A percentile compares a stretch with the other conserved stretches of the same genome.
Conservation (phyloP, 2,797 vertebrate species). For the Acrossocheilus fasciatus region DNA sequence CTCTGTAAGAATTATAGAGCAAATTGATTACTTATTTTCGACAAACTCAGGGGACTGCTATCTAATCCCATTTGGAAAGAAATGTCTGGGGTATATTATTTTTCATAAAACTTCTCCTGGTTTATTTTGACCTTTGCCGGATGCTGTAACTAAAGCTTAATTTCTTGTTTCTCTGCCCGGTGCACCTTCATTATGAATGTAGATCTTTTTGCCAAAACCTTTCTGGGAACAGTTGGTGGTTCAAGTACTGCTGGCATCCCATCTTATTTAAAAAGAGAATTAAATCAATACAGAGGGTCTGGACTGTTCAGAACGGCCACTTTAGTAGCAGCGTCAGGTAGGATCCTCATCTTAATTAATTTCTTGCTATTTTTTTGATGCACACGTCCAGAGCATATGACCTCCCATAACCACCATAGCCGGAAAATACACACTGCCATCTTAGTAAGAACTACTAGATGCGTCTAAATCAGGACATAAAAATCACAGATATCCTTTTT, state of each 20-base stretch:
- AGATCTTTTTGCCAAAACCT: conserved; percentile 37
- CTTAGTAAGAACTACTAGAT: not conserved
- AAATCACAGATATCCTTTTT: not conserved
- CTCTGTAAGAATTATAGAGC: not conserved
- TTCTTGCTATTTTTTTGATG: not conserved
- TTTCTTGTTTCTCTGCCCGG: not conserved
- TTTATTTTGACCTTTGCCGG: not conserved
- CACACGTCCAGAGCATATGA: not conserved
- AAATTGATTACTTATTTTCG: not conserved
- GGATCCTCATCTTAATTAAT: not conserved
- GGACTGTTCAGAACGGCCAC: not conserved
- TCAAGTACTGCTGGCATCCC: conserved; percentile 8
- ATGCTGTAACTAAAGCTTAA: not conserved
- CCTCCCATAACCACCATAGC: not conserved
- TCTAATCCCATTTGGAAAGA: not conserved
- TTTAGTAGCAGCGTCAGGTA: conserved; percentile 11
- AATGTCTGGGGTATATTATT: not conserved
- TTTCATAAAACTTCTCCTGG: not conserved
- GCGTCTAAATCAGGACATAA: not conserved
- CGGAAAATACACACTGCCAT: not conserved
- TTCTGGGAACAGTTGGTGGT: conserved; percentile 23
- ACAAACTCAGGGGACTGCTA: not conserved
- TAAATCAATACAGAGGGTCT: not conserved
- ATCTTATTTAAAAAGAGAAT: conserved; percentile 15
- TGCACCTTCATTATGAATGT: conserved; percentile 31